Conservation (phyloP, 2,113 vertebrate genomes). For the Neolamprologus hecqui region DNA sequence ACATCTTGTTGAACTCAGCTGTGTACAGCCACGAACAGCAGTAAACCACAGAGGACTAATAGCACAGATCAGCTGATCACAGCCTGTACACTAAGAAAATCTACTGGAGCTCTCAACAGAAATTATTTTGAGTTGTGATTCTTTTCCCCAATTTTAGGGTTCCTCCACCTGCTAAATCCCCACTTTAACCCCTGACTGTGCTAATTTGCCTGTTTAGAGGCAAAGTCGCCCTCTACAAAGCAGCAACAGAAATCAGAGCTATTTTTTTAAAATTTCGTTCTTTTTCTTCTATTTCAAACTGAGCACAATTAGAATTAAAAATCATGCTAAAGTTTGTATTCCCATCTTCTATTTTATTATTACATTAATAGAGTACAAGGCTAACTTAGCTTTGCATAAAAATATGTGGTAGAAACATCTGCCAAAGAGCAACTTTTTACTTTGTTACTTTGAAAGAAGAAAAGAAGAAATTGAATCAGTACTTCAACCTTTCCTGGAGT, state of each 20-base stretch:
- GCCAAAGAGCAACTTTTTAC: not conserved
- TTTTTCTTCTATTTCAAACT: not conserved
- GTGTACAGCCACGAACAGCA: not conserved
- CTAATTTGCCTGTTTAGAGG: not conserved
- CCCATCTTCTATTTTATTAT: not conserved
- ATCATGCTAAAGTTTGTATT: not conserved
- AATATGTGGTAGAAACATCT: not conserved
- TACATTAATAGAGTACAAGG: not conserved
- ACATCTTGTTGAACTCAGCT: not conserved
- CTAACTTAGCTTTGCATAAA: not conserved
- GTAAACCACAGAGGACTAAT: not conserved
- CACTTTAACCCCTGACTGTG: not conserved
- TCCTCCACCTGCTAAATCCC: not conserved
- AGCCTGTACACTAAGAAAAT: not conserved
- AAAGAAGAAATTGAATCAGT: not conserved
- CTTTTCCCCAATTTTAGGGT: not conserved
- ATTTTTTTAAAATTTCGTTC: not conserved
- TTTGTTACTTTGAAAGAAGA: not conserved
- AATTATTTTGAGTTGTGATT: not conserved
- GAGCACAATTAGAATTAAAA: not conserved
- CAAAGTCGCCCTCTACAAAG: not conserved
- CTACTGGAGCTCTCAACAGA: not conserved
- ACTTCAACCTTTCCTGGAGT: not conserved
- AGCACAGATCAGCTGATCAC: not conserved
- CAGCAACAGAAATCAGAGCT: not conserved